Conservation (phyloP, 2,113 vertebrate genomes). For the Lasiurus cinereus region DNA sequence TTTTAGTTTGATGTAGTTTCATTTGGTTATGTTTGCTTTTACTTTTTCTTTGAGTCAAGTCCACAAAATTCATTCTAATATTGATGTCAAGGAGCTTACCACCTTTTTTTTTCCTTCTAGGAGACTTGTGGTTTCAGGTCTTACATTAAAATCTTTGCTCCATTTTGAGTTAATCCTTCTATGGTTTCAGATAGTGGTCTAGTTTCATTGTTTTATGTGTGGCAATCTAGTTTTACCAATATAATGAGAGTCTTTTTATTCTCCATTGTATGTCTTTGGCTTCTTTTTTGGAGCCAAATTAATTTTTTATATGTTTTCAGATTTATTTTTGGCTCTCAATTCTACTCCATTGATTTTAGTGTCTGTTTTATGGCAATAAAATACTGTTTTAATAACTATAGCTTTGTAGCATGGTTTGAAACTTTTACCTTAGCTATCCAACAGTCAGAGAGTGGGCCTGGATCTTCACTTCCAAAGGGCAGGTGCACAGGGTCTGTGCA, state of each 20-base stretch:
- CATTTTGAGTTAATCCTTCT: not conserved
- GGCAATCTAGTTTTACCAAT: not conserved
- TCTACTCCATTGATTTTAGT: not conserved
- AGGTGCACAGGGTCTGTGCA: too few relatives aligned
- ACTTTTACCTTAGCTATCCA: too few relatives aligned
- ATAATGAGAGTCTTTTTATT: not conserved
- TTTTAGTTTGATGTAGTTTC: not conserved
- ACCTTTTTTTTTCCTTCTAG: not conserved
- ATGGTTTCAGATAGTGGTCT: not conserved
- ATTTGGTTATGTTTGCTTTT: not conserved
- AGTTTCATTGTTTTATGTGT: not conserved
- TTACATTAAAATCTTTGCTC: not conserved
- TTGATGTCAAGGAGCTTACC: not conserved
- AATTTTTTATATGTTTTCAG: not conserved
- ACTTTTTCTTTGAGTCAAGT: not conserved
- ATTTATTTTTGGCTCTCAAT: not conserved
- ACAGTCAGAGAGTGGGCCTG: too few relatives aligned
- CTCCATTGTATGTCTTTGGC: not conserved
- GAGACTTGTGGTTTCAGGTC: not conserved
- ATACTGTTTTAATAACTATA: not conserved
- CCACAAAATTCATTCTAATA: not conserved
- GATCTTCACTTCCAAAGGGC: too few relatives aligned
- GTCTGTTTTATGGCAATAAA: not conserved
- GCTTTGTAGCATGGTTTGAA: not conserved
- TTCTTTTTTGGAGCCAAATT: not conserved